phyloP scores from a whole-genome alignment of 2,113 vertebrate genomes.

The Mesitornis unicolor region DNA sequence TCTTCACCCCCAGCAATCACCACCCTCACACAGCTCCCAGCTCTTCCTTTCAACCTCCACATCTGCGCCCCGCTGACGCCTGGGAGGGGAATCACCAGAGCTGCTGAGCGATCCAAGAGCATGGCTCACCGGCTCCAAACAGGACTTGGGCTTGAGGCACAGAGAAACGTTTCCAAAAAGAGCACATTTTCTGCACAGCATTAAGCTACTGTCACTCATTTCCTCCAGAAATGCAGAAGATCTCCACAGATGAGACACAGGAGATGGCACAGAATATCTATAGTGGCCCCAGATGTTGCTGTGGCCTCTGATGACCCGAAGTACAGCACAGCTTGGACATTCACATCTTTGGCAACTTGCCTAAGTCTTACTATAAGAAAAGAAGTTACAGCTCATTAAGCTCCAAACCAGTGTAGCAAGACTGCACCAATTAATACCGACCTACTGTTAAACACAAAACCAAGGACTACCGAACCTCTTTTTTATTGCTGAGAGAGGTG shows the following conservation, averaged over 20 bases:
- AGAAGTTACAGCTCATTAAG: neutral
- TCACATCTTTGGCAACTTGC: neutral
- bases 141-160: fast-evolving
- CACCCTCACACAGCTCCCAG: fast-evolving
- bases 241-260: neutral
- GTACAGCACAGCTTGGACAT: neutral
- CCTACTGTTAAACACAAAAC: neutral
- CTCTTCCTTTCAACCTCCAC: neutral
- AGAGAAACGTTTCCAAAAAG: no score
- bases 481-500: neutral
- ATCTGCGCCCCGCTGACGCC: fast-evolving
- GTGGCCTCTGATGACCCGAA: neutral
- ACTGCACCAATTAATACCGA: neutral
- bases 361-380: neutral
- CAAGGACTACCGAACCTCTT: fast-evolving
- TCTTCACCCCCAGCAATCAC: neutral
- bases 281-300: no score
- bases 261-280: neutral
- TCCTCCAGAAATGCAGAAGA: neutral
- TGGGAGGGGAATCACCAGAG: neutral
- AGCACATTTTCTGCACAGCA: neutral
- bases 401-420: neutral
- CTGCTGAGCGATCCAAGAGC: neutral
- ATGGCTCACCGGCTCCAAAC: fast-evolving
- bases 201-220: fast-evolving